Conservation (phyloP, 2,888 invertebrate genomes). For the Troilus luridus region DNA sequence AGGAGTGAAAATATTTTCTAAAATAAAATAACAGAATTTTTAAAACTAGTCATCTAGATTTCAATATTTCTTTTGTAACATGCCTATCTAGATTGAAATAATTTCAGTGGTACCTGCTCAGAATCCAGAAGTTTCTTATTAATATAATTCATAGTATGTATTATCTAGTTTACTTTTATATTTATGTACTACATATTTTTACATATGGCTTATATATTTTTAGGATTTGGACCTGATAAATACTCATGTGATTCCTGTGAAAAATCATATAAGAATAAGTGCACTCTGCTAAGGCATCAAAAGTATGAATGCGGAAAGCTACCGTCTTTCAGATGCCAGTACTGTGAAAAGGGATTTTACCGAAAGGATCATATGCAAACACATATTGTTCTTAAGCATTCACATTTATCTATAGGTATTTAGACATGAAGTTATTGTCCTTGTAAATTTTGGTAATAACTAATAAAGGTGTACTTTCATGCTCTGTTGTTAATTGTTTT, state of each 20-base stretch:
- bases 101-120: background rate
- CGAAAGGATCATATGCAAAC: conserved; percentile 44
- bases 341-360: conserved; percentile 18
- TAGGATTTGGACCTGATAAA: background rate
- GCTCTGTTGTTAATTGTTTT: background rate
- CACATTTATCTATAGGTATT: conserved; percentile 18
- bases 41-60: background rate
- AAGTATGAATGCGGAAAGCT: conserved; percentile 47
- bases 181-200: background rate
- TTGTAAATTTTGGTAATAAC: background rate
- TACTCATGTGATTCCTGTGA: conserved; percentile 18
- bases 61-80: background rate
- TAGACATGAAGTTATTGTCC: background rate
- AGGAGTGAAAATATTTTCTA: too few species aligned
- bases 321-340: background rate
- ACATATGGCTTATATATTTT: conserved; percentile 42
- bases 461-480: background rate
- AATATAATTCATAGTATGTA: background rate
- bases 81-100: background rate
- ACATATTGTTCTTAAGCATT: conserved; percentile 33
- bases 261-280: conserved; percentile 22
- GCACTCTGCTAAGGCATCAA: conserved; percentile 40
- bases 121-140: background rate
- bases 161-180: background rate
- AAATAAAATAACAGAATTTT: too few species aligned